Evolutionary conservation across 1,140 invertebrate species (phyloP).

Genomic region (Neodiprion pinetum): DNA sequence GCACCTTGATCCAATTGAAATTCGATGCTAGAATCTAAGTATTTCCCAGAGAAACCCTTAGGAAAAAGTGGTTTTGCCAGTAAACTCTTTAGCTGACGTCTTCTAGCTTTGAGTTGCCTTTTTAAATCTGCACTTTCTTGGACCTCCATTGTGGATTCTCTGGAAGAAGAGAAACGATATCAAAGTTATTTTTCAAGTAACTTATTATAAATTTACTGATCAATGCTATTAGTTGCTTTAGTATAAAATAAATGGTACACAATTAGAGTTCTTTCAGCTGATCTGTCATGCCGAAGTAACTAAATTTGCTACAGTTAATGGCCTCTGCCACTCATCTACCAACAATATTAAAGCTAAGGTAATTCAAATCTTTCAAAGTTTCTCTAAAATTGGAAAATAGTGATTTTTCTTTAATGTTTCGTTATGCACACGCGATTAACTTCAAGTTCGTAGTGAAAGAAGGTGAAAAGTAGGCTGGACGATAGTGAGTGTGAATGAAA

Average conservation of each 20-base stretch:
- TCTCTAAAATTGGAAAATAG: no score
- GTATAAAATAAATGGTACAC: constrained; percentile 8
- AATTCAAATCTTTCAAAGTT: no score
- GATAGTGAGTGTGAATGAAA: no score
- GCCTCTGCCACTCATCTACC: no score
- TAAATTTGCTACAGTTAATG: no score
- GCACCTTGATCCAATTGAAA: constrained; percentile 40
- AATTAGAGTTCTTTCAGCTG: neutral
- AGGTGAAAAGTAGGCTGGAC: no score
- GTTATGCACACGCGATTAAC: no score
- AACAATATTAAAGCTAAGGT: no score
- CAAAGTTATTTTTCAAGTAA: constrained; percentile 19
- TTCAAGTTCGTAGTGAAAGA: no score
- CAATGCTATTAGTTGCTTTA: neutral
- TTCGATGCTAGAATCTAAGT: constrained; percentile 60
- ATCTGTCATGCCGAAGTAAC: no score
- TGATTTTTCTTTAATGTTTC: no score
- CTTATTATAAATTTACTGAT: constrained; percentile 10
- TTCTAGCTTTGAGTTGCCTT: constrained; percentile 62
- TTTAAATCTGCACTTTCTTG: constrained; percentile 51
- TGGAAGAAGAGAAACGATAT: constrained; percentile 34
- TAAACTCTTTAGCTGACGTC: constrained; percentile 65
- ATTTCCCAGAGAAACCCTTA: constrained; percentile 74
- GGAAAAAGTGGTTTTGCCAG: constrained; percentile 71
- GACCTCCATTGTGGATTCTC: constrained; percentile 50